A percentile compares a stretch with the other conserved stretches of the same genome.
phyloP scores from a whole-genome alignment of 2,888 invertebrate genomes.

The Lampropteryx suffumata region DNA sequence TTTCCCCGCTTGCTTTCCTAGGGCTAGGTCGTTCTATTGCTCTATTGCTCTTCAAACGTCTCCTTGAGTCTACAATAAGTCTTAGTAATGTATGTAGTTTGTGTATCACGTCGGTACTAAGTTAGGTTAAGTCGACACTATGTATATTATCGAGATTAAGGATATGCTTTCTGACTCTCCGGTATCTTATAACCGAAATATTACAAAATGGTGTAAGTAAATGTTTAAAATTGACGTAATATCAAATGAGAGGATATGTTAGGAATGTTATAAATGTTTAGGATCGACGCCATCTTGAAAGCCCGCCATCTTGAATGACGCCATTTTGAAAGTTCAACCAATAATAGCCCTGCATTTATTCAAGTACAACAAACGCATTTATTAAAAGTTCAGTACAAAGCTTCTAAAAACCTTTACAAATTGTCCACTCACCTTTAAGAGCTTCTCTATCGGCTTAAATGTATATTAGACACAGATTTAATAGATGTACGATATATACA shows the following conservation, averaged over 20 bases:
- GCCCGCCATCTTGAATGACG: conserved; percentile 3
- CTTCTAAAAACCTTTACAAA: conserved; percentile 51
- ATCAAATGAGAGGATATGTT: no score
- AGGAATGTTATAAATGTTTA: no score
- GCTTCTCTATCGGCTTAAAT: conserved; percentile 79
- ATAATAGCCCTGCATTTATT: conserved; percentile 15
- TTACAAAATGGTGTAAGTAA: conserved; percentile 24
- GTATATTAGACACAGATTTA: conserved; percentile 81
- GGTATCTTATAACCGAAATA: conserved; percentile 7
- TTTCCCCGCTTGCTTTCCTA: conserved; percentile 67
- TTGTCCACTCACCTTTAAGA: conserved; percentile 70
- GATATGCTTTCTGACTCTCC: conserved; percentile 50
- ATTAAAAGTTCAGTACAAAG: conserved; percentile 46
- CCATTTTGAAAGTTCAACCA: conserved; percentile 2
- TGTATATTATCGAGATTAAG: conserved; percentile 64
- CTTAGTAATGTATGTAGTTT: conserved; percentile 65
- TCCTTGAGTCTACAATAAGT: conserved; percentile 57
- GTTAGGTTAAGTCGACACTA: conserved; percentile 61
- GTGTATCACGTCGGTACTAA: conserved; percentile 72
- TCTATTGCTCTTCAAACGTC: conserved; percentile 54
- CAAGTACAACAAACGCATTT: conserved; percentile 34
- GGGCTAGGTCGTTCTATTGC: conserved; percentile 54
- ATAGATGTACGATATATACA: conserved; percentile 77
- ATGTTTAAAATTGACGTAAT: neutral
- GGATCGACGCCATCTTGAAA: conserved; percentile 3